Percentiles rank a stretch among this genome's conserved stretches.
These are phyloP conservation scores for Bradypodion pumilum DNA, from an alignment of 2,797 vertebrate genomes.

Conservation along the genomic window DNA sequence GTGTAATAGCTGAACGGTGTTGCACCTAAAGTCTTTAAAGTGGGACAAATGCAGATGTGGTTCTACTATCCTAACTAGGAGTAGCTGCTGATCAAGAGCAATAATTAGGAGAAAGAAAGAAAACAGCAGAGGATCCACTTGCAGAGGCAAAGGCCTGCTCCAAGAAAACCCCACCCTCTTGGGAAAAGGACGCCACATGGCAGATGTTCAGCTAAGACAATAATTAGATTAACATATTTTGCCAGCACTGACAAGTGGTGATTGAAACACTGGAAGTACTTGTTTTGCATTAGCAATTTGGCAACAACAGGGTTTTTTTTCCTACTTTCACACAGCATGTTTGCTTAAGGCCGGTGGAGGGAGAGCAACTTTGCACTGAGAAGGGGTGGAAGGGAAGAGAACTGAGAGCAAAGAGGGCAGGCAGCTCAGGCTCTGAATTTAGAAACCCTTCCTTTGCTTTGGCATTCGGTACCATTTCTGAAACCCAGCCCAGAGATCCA, in stretches of 20 bases:
- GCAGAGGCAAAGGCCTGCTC: conserved; percentile 26
- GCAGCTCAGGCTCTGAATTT: no score
- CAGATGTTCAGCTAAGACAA: conserved; percentile 42
- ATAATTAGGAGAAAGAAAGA: not conserved
- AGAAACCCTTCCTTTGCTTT: not conserved
- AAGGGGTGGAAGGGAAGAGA: not conserved
- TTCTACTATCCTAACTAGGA: not conserved
- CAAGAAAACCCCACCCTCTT: conserved; percentile 50
- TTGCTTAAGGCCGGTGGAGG: not conserved
- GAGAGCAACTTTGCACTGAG: not conserved
- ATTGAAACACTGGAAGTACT: not conserved
- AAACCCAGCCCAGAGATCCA: not conserved
- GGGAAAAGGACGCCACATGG: conserved; percentile 51
- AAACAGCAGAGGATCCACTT: not conserved
- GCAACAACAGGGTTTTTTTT: not conserved
- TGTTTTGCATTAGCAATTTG: fast-evolving
- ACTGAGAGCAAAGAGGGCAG: fast-evolving
- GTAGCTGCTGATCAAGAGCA: not conserved
- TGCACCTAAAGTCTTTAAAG: not conserved
- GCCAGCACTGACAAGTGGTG: fast-evolving
- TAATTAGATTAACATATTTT: not conserved
- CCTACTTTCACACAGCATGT: fast-evolving
- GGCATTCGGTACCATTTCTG: no score
- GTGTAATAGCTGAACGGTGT: conserved; percentile 16
- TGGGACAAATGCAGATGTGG: not conserved